Base-by-base conservation (phyloP, 2,113 vertebrate genomes). In the Pithys albifrons region DNA sequence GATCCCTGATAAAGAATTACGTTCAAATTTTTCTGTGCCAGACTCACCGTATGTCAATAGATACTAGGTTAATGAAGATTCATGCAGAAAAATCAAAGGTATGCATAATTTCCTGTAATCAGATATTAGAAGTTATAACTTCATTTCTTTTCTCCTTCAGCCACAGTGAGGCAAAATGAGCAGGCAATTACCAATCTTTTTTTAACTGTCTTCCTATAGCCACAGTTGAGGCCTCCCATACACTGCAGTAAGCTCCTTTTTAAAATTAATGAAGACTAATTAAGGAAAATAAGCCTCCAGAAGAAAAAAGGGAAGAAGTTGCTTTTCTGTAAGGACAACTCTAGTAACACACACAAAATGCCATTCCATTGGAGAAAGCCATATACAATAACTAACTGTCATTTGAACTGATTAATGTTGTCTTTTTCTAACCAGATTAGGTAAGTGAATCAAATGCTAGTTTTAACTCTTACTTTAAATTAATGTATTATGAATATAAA, bases 231-330 rank as follows among this genome's bases (percentile, higher is more conserved):
- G 59, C 64, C 29, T 85, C 67, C 43, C 45, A 78, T 29, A 43
- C 9, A 69, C 19, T 4, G 4, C 55, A 71, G 59, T 77, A 52
- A 93, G 27, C 43, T 66, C 19, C 43, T 90, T 96, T 91, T 88
- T 80, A 80, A 90, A 95, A 86, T 81, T 92, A 93, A 86, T 93
- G 72, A 81, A 88, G 61, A 49, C 55, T 78, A 88, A 92, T 85
- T 84, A 90, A 51, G 35, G 59, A 93, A 94, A 93, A 76, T 46
- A 77, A 88, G 11, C 45, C 16, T 73, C 17, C 46, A 48, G 25
- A 64, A n/a, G 7, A 19, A 29, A 45, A 58, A 69, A 45, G 37
- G 24, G 46, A 85, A 57, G 39, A 62, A 14, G 14, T n/a, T 86
- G 3, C 4, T 75, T 72, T 65, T 95, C 16, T 64, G 27, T 52